These are phyloP conservation scores for Chionomys nivalis DNA, from an alignment of 2,113 vertebrate genomes.

Conservation along the genomic window DNA sequence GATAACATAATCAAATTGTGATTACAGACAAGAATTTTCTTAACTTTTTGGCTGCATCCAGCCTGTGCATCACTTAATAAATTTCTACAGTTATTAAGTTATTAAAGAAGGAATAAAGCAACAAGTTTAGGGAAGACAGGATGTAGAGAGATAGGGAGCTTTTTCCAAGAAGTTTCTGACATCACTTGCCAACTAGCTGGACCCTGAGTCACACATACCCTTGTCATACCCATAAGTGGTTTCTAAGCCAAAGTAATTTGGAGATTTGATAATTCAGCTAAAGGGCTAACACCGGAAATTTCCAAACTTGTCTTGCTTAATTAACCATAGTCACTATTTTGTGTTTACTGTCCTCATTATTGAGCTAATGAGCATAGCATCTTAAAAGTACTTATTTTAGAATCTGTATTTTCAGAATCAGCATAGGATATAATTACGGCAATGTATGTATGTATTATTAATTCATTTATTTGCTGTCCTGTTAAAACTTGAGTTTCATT, in stretches of 20 bases:
- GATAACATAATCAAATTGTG: too few relatives aligned
- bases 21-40: background rate
- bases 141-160: background rate
- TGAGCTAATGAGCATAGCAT: background rate
- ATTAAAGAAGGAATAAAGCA: background rate
- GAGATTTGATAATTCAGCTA: background rate
- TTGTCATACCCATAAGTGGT: background rate
- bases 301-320: background rate
- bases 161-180: background rate
- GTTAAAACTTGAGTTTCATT: background rate
- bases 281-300: background rate
- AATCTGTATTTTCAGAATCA: constrained; percentile 20
- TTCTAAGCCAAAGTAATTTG: background rate
- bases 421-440: background rate
- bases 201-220: background rate
- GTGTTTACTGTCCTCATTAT: constrained; percentile 23
- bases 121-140: background rate
- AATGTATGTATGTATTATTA: background rate
- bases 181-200: background rate
- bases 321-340: constrained; percentile 33
- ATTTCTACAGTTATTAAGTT: background rate
- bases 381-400: constrained; percentile 17
- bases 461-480: background rate
- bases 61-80: constrained; percentile 25
- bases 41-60: background rate